phyloP scores from a whole-genome alignment of 35 echinoderm and acorn worm species.

The Amphiura filiformis region DNA sequence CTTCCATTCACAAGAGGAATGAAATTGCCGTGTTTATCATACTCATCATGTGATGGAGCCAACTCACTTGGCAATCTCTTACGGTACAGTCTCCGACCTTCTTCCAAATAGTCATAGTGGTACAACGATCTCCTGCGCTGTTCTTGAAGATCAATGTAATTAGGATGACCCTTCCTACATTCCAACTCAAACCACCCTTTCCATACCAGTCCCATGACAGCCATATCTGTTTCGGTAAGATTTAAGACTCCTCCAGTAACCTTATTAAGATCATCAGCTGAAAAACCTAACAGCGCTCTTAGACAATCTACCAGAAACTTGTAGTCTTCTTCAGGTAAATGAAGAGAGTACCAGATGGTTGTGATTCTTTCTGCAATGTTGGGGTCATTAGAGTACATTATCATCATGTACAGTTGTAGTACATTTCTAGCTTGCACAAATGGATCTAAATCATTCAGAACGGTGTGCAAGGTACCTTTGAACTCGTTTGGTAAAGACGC shows the following conservation, averaged over 20 bases:
- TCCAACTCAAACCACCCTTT: conserved; percentile 4
- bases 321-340: conserved; percentile 45
- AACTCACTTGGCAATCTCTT: background rate
- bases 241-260: background rate
- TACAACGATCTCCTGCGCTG: background rate
- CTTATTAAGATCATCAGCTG: background rate
- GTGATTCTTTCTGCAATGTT: conserved; percentile 7
- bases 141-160: background rate
- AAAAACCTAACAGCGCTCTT: background rate
- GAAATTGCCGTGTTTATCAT: background rate
- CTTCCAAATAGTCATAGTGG: background rate
- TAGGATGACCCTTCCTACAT: background rate
- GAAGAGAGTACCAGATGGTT: conserved; percentile 54
- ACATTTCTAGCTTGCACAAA: conserved; percentile 65
- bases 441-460: conserved; percentile 54
- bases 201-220: conserved; percentile 38
- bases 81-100: background rate
- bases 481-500: conserved; percentile 53
- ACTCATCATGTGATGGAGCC: background rate
- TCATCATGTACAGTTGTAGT: conserved; percentile 68
- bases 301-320: conserved; percentile 14
- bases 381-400: background rate
- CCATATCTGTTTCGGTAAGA: background rate
- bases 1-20: background rate
- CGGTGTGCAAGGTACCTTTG: conserved; percentile 39